These are phyloP conservation scores for Entomyzon cyanotis DNA, from an alignment of 2,113 vertebrate species.

Conservation along the genomic window DNA sequence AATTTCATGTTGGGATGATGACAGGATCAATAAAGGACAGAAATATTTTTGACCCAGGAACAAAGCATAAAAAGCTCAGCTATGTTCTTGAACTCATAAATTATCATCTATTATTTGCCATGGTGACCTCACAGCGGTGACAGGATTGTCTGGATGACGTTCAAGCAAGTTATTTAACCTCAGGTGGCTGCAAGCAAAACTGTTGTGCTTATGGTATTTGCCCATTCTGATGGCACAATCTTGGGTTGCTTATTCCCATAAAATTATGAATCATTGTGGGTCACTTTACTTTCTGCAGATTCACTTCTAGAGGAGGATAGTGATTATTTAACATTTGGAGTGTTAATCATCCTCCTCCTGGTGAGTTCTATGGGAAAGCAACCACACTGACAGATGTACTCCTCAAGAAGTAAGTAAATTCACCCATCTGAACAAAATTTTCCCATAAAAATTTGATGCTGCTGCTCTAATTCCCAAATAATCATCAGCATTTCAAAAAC, in stretches of 20 bases:
- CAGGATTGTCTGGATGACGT: not conserved
- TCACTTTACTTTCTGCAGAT: not conserved
- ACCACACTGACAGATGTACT: not conserved
- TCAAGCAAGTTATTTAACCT: not conserved
- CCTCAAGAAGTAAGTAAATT: not conserved
- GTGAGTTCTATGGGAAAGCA: not conserved
- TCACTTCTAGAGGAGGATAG: not conserved
- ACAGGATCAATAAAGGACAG: not conserved
- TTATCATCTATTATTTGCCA: not conserved
- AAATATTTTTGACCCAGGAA: not conserved
- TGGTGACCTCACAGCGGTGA: not conserved
- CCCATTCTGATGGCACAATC: not conserved
- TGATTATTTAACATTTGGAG: not conserved
- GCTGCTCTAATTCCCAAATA: not conserved
- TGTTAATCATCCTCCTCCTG: not conserved
- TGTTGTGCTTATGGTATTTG: not conserved
- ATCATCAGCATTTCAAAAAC: not conserved
- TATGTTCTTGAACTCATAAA: not conserved
- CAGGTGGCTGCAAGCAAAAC: not conserved
- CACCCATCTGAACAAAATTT: not conserved
- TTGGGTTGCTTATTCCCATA: not conserved
- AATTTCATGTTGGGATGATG: not conserved
- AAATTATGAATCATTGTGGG: not conserved
- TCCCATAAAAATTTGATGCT: not conserved
- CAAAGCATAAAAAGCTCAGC: not conserved